Conservation (phyloP, 2,888 invertebrate genomes). For the Alloscopus bannaensis region DNA sequence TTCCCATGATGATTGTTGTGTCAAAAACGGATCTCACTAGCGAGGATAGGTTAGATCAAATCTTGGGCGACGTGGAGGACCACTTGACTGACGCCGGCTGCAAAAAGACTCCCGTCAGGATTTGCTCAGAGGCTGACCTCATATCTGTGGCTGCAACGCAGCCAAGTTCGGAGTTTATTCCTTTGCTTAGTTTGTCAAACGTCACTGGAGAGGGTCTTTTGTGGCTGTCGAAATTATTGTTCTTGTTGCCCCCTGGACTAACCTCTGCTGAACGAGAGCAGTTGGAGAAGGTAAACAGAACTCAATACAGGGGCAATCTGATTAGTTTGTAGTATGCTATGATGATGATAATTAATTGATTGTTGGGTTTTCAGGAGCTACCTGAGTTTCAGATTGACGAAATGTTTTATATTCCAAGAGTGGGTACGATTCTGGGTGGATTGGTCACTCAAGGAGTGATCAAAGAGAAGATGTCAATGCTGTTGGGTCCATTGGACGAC, state of each 20-base stretch:
- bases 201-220: conserved; percentile 91
- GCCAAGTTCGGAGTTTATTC: conserved; percentile 81
- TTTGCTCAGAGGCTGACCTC: conserved; percentile 84
- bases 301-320: too few species aligned
- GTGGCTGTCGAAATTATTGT: conserved; percentile 89
- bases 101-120: conserved; percentile 80
- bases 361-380: conserved; percentile 82
- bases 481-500: conserved; percentile 83
- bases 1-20: conserved; percentile 94
- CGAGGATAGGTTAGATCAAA: conserved; percentile 75
- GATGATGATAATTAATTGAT: neutral
- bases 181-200: conserved; percentile 92
- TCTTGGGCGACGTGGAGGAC: conserved; percentile 74
- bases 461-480: conserved; percentile 82
- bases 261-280: conserved; percentile 82
- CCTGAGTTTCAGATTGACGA: conserved; percentile 96
- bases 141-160: conserved; percentile 79
- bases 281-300: conserved; percentile 82
- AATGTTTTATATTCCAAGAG: conserved; percentile 89
- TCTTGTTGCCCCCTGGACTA: conserved; percentile 84
- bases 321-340: too few species aligned
- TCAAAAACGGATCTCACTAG: conserved; percentile 93
- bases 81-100: conserved; percentile 75
- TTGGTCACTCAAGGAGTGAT: conserved; percentile 89
- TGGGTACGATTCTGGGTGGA: conserved; percentile 90